A percentile compares a stretch with the other conserved stretches of the same genome.
Evolutionary conservation across 2,113 vertebrate genomes (phyloP).

Genomic region (Ceyx cyanopectus): DNA sequence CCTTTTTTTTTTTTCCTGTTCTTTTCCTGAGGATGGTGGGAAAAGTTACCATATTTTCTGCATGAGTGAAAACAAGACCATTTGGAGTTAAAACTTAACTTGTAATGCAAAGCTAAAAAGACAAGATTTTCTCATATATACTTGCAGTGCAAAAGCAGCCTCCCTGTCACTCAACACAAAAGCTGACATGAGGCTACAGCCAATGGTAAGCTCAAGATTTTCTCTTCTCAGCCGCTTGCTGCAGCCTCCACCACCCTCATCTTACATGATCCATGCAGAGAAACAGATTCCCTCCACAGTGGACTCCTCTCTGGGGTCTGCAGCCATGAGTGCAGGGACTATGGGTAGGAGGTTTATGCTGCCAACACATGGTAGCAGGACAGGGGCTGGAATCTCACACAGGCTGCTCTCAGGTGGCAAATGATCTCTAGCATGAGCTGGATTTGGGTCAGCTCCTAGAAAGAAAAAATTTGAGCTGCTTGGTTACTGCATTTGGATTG

Average conservation of each 20-base stretch:
- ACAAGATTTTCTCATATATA: neutral
- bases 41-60: neutral
- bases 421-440: neutral
- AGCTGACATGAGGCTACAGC: neutral
- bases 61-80: neutral
- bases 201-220: neutral
- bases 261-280: neutral
- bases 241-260: neutral
- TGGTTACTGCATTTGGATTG: neutral
- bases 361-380: neutral
- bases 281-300: neutral
- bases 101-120: neutral
- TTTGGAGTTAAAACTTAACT: neutral
- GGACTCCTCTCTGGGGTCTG: neutral
- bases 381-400: neutral
- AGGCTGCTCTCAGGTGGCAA: neutral
- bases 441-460: neutral
- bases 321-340: neutral
- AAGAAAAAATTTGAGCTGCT: neutral
- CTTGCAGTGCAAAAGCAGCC: neutral
- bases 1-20: neutral
- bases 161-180: neutral
- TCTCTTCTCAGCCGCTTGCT: neutral
- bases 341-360: accelerated
- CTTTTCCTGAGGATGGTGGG: neutral